Evolutionary conservation across 2,888 invertebrate genomes (phyloP).

Genomic region (Trachelus stipa): DNA sequence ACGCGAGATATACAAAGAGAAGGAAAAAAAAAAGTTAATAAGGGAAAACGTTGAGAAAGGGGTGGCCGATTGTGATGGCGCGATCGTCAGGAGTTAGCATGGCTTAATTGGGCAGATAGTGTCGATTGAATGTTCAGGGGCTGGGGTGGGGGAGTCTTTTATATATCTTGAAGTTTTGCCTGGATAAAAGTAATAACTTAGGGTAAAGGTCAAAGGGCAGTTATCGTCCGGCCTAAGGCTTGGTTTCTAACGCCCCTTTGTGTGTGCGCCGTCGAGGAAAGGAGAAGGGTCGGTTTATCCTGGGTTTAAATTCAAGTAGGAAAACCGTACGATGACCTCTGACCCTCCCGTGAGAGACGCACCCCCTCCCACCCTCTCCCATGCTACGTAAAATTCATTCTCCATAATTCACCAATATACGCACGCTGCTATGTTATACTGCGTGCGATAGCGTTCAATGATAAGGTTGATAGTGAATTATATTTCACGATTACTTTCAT

Average conservation of each 20-base stretch:
- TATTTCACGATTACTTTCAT: slow-evolving; percentile 23
- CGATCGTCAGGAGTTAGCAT: slow-evolving; percentile 12
- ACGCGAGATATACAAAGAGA: slow-evolving; percentile 42
- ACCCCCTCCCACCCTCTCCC: not conserved
- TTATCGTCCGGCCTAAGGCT: slow-evolving; percentile 28
- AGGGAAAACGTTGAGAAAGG: not conserved
- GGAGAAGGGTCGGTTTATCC: not conserved
- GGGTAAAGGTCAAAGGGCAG: slow-evolving; percentile 39
- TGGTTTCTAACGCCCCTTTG: not conserved
- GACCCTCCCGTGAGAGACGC: not conserved
- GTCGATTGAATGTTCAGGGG: slow-evolving; percentile 42
- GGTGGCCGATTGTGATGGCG: not conserved
- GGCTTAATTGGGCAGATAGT: slow-evolving; percentile 45
- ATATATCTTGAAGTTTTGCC: slow-evolving; percentile 32
- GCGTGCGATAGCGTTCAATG: not conserved
- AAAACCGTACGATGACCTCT: not conserved
- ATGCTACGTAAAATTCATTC: not conserved
- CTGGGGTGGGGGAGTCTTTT: not conserved
- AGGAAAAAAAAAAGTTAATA: not conserved
- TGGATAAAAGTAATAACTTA: slow-evolving; percentile 47
- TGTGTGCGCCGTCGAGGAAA: not conserved
- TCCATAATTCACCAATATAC: not conserved
- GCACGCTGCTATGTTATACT: not conserved
- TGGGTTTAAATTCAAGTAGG: not conserved
- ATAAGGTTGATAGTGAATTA: slow-evolving; percentile 20